Conservation (phyloP, 2,113 vertebrate genomes). For the Climacteris rufus region DNA sequence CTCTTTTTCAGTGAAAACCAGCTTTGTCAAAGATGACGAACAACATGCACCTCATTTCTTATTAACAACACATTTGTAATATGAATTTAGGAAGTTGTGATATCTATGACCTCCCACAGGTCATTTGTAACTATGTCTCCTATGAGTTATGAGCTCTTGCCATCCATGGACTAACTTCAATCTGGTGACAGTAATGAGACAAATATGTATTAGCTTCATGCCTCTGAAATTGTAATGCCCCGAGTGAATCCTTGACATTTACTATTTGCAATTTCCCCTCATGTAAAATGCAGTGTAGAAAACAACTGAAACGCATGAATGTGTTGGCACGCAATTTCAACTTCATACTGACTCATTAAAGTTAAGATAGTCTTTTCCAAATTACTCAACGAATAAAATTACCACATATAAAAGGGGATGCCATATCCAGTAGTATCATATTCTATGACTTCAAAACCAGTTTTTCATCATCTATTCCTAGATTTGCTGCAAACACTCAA, state of each 20-base stretch:
- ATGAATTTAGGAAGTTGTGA: slow-evolving; percentile 49
- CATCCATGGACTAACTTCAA: slow-evolving; percentile 61
- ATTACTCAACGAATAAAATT: background rate
- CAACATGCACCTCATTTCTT: slow-evolving; percentile 33
- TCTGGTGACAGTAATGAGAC: slow-evolving; percentile 75
- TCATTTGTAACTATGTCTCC: slow-evolving; percentile 64
- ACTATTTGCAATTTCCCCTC: slow-evolving; percentile 67
- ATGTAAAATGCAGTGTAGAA: slow-evolving; percentile 68
- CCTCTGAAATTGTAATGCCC: slow-evolving; percentile 69
- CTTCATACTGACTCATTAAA: slow-evolving; percentile 39
- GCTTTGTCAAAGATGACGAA: slow-evolving; percentile 13
- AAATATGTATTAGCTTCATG: slow-evolving; percentile 78
- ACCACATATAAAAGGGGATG: background rate
- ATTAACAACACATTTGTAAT: slow-evolving; percentile 25
- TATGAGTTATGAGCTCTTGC: slow-evolving; percentile 51
- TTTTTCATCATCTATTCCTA: background rate
- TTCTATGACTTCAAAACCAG: background rate
- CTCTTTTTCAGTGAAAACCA: slow-evolving; percentile 17
- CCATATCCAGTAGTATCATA: background rate
- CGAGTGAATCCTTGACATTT: slow-evolving; percentile 76
- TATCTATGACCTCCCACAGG: slow-evolving; percentile 63
- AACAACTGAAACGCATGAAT: slow-evolving; percentile 38
- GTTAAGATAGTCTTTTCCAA: background rate
- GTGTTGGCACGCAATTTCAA: slow-evolving; percentile 38
- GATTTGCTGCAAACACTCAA: background rate